Percentiles rank a stretch among this genome's conserved stretches.
These are phyloP conservation scores for Dolichomitus sp. DNA, from an alignment of 2,888 invertebrate species.

Conservation along the genomic window DNA sequence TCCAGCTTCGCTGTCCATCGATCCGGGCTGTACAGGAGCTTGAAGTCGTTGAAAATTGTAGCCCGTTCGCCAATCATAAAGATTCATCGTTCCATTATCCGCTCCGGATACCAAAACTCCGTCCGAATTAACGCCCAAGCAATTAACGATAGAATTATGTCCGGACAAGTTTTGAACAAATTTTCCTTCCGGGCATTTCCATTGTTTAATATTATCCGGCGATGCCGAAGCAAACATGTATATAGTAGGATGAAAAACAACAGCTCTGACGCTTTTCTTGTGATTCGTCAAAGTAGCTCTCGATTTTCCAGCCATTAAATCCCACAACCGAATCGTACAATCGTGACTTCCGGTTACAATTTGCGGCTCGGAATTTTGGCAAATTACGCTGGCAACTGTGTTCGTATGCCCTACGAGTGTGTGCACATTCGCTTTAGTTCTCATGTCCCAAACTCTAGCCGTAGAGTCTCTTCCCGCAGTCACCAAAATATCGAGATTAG, in stretches of 20 bases:
- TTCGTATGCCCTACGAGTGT: slow-evolving; percentile 98
- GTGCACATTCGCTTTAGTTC: slow-evolving; percentile 99
- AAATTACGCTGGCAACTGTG: slow-evolving; percentile 97
- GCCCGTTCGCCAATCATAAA: slow-evolving; percentile 99
- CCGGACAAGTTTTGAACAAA: slow-evolving; percentile 99
- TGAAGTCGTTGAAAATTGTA: slow-evolving; percentile 98
- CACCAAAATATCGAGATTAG: slow-evolving; percentile 97
- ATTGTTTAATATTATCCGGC: slow-evolving; percentile 99
- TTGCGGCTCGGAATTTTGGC: slow-evolving; percentile 98
- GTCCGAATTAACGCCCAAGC: slow-evolving; percentile 97
- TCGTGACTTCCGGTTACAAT: slow-evolving; percentile 98
- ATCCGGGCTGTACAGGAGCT: slow-evolving; percentile 98
- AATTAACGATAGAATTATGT: slow-evolving; percentile 99
- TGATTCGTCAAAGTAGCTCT: slow-evolving; percentile 98
- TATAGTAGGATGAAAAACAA: slow-evolving; percentile 92
- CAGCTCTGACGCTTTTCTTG: slow-evolving; percentile 96
- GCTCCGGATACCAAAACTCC: slow-evolving; percentile 99
- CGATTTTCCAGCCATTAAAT: slow-evolving; percentile 98
- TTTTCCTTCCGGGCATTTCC: slow-evolving; percentile 99
- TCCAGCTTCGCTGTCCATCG: slow-evolving; percentile 99
- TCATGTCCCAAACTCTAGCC: slow-evolving; percentile 99
- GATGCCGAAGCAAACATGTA: slow-evolving; percentile 99
- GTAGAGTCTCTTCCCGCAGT: slow-evolving; percentile 98
- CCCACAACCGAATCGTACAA: slow-evolving; percentile 98
- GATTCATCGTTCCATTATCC: slow-evolving; percentile 98